Evolutionary conservation across 1,140 invertebrate genomes (phyloP), one percentile per base, ranked within the genome.

Genomic region (Papilio polytes): DNA sequence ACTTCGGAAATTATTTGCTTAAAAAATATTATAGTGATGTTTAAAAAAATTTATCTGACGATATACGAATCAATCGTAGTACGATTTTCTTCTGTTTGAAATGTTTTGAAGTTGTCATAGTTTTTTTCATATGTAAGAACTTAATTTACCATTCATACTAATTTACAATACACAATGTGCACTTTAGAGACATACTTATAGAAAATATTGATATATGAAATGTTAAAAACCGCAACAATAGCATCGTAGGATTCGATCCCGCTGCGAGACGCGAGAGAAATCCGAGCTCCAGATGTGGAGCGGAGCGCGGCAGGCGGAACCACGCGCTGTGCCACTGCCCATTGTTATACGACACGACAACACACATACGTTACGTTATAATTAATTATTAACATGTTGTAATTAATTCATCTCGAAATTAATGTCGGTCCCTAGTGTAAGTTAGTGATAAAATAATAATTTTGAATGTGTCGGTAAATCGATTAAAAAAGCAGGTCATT

Each of bases 221-320:
- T 46, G 44, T 20, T 22, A 44, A 44, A 74, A 74, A 51, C 8
- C 22, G 51, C n/a, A 74, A 74, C 72, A 74, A 74, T 73, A 73
- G 41, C 36, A 9, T 41, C 36, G 20, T 66, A 8, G 63, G 70
- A 73, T n/a, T 44, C 41, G 46, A 74, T 53, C 73, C 73, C 74
- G 74, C 20, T 46, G 20, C 36, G 46, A 76, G 74, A 13, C 22
- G 20, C 36, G 46, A 76, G 74, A 51, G 74, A 76, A 76, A 76
- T 46, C 74, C 12, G 44, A 76, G 70, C 41, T 72, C 73, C 46
- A 76, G 74, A 76, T 76, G 44, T 76, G 74, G 74, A 76, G 8
- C 74, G 46, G 41, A 76, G 41, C 73, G 73, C n/a, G 74, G 74
- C 48, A 53, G 36, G 74, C 44, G 46, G 46, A n/a, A 48, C n/a